Conservation (phyloP, 2,888 invertebrate species). For the Euproctis similis region DNA sequence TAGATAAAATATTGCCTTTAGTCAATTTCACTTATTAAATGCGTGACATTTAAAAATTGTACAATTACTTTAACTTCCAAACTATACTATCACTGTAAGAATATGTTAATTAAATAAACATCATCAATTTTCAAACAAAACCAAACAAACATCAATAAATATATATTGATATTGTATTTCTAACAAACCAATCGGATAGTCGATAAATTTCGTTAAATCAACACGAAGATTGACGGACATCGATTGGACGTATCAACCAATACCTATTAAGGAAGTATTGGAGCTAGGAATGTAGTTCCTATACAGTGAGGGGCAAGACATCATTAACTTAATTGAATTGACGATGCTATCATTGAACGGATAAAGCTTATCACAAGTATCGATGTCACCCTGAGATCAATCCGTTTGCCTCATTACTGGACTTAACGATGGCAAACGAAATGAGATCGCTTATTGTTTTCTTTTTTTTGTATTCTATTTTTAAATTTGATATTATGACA, state of each 20-base stretch:
- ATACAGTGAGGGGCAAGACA: slow-evolving; percentile 36
- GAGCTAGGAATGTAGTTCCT: slow-evolving; percentile 27
- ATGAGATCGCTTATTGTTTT: slow-evolving; percentile 21
- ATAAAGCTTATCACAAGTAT: slow-evolving; percentile 55
- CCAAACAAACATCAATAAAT: too few species aligned
- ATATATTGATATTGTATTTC: not conserved
- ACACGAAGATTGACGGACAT: slow-evolving; percentile 17
- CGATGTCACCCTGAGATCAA: slow-evolving; percentile 54
- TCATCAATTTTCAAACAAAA: too few species aligned
- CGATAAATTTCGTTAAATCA: slow-evolving; percentile 20
- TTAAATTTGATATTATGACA: too few species aligned
- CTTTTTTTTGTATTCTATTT: too few species aligned
- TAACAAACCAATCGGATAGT: slow-evolving; percentile 19
- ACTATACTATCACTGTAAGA: too few species aligned
- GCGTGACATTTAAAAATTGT: too few species aligned
- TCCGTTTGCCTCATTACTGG: slow-evolving; percentile 49
- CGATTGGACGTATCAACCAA: slow-evolving; percentile 22
- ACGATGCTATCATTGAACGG: slow-evolving; percentile 47
- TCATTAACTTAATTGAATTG: slow-evolving; percentile 64
- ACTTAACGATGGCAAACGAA: slow-evolving; percentile 26
- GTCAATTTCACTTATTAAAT: too few species aligned
- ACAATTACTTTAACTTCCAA: too few species aligned
- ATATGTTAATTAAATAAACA: too few species aligned
- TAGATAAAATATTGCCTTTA: too few species aligned
- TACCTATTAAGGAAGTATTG: slow-evolving; percentile 29